Conservation (phyloP, 30 jellyfish, hydroid and myxozoan genomes). For the Aurelia coerulea region DNA sequence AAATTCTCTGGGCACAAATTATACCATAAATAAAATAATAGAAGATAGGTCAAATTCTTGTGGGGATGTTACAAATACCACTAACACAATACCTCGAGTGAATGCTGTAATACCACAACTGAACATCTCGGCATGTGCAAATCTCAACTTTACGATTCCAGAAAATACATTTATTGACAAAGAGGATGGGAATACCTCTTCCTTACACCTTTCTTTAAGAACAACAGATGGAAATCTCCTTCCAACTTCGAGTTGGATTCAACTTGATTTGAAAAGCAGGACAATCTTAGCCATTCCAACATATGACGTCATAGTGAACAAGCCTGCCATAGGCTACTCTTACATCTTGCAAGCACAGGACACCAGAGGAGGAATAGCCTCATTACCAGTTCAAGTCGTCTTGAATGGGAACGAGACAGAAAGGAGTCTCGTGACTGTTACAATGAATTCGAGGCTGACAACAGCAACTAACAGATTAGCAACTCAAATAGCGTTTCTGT, state of each 20-base stretch:
- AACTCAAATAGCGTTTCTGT: constrained; percentile 21
- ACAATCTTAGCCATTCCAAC: constrained; percentile 78
- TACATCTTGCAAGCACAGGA: constrained; percentile 51
- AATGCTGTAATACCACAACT: constrained; percentile 9
- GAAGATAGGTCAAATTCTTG: constrained; percentile 35
- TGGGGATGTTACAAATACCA: constrained; percentile 13
- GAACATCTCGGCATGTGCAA: constrained; percentile 27
- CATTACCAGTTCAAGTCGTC: constrained; percentile 15
- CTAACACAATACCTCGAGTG: constrained; percentile 25
- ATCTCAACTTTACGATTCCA: constrained; percentile 60
- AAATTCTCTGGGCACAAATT: constrained; percentile 23
- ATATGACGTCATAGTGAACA: constrained; percentile 20
- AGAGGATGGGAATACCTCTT: constrained; percentile 72
- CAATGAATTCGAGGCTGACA: constrained; percentile 5
- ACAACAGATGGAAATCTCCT: constrained; percentile 29
- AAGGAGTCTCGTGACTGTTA: constrained; percentile 30
- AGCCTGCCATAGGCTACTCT: constrained; percentile 65
- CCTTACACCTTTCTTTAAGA: constrained; percentile 23
- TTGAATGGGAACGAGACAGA: constrained; percentile 21
- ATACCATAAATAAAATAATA: constrained; percentile 3
- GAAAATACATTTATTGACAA: constrained; percentile 63
- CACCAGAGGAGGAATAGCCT: constrained; percentile 29
- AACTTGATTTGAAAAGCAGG: constrained; percentile 41
- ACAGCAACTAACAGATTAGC: background rate
- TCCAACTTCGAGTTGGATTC: constrained; percentile 76